Evolutionary conservation across 2,888 invertebrate genomes (phyloP), one percentile per base, ranked within the genome.

Genomic region (Orthosia cruda): DNA sequence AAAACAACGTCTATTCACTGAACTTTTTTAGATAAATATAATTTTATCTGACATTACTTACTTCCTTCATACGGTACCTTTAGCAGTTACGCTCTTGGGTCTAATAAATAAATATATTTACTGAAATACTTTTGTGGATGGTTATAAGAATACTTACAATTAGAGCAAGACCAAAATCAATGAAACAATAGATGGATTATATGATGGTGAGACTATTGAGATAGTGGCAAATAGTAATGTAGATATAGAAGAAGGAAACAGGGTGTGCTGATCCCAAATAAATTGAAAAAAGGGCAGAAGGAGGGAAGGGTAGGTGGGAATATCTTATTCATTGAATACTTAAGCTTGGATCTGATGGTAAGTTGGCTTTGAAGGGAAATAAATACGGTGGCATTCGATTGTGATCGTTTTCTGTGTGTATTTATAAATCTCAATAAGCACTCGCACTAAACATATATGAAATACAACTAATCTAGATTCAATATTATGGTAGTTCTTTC

Each of bases 1-100:
- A 1, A 79, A 78, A 50, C 16, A 50, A 70, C 26, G n/a, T 16
- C 13, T 82, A 9, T 59, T 54, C 54, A 45, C 20, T 62, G 74
- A 62, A 81, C n/a, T 62, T 61, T 20, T 16, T n/a, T 5, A 3
- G 26, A 74, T 76, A 13, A 57, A 45, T 50, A 18, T 32, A 11
- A 75, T 62, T 26, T 26, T 1, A 74, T 57, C 16, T 45, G 61
- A 62, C 45, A 50, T 20, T 12, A 45, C 15, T 26, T 69, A 50
- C 18, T 20, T 67, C 23, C 4, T 77, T n/a, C n/a, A 47, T 5
- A 18, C 7, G 12, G 15, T 26, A 18, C 16, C 3, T 58, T 12
- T 2, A 54, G 16, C 16, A 13, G 9, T 47, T 62, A 13, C 15
- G 4, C 0, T 26, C n/a, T 54, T 26, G 12, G n/a, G 4, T n/a